Conservation (phyloP, 2,888 invertebrate species). For the Xestia sexstrigata region DNA sequence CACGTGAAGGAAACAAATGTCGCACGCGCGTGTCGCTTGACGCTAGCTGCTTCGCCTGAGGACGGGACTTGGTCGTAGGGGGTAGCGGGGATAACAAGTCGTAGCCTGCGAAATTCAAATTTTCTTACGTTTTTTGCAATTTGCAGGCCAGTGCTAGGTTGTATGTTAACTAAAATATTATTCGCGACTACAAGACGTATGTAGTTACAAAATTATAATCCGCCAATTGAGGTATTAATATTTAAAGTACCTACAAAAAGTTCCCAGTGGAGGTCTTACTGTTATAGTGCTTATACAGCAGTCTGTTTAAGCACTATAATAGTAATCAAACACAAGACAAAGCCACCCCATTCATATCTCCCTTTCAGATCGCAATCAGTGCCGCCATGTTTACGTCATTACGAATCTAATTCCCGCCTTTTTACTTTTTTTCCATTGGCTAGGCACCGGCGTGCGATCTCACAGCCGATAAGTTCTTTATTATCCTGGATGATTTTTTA, state of each 20-base stretch:
- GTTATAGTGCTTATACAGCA: conserved; percentile 33
- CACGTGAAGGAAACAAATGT: neutral
- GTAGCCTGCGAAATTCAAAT: too few species aligned
- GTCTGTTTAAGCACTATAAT: conserved; percentile 57
- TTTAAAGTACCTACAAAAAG: neutral
- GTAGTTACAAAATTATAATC: too few species aligned
- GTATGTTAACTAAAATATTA: too few species aligned
- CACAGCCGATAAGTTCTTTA: conserved; percentile 89
- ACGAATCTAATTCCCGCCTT: conserved; percentile 89
- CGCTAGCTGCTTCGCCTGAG: neutral
- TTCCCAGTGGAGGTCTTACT: conserved; percentile 4
- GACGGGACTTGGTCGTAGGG: neutral
- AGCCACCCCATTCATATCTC: conserved; percentile 86
- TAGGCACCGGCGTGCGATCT: conserved; percentile 88
- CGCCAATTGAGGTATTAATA: too few species aligned
- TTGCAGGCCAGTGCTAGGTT: too few species aligned
- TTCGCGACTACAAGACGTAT: too few species aligned
- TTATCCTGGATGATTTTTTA: conserved; percentile 90
- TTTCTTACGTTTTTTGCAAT: too few species aligned
- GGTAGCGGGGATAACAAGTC: neutral
- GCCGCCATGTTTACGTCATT: conserved; percentile 88
- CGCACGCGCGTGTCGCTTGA: too few species aligned
- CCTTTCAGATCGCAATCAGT: conserved; percentile 88
- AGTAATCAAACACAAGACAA: conserved; percentile 85
- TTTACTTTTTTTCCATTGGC: conserved; percentile 81